Evolutionary conservation across 2,797 vertebrate species (phyloP), one percentile per base, ranked within the genome.

Genomic region (Tangara arthus): DNA sequence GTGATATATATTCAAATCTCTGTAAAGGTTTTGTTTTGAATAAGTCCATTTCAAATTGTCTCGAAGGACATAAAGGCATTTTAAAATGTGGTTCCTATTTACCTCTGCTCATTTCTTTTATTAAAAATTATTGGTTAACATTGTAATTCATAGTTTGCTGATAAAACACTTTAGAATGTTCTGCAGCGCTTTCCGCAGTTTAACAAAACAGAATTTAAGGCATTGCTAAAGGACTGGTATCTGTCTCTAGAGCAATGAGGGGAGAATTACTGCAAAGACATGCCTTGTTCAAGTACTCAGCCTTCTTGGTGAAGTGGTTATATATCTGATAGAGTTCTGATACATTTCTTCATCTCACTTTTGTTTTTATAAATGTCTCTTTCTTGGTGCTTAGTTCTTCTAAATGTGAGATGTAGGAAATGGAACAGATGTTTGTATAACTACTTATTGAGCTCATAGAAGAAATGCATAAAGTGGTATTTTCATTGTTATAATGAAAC

Each of bases 401-500:
- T 94, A 96, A 97, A 95, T 93, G 91, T 15, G 85, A 95, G 93
- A 93, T 57, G 94, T 90, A 94, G 89, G 95, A 82, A 97, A 72
- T 71, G 30, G 93, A 97, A 95, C 97, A 98, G 97, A 96, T 98
- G 96, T 97, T 97, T 96, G 76, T 88, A 91, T 95, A 97, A 76
- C 93, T 96, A 57, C 82, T 97, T 95, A 96, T 44, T 47, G 76
- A 94, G 76, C 93, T 91, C 78, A 82, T 59, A 49, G 88, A 94
- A 95, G 93, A 93, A 94, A 92, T 70, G 55, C 3, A 0, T 81
- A 64, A 92, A 94, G 59, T 87, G 96, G 47, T 93, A 96, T 97
- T 97, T 98, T 97, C 95, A 89, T 96, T 97, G 96, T 97, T 98
- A 92, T 97, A 97, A 97, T 97, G 97, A 97, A 97, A 96, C 88